Evolutionary conservation across 2,888 invertebrate genomes (phyloP), one percentile per base, ranked within the genome.

Genomic region (Tetranychus truncatus): DNA sequence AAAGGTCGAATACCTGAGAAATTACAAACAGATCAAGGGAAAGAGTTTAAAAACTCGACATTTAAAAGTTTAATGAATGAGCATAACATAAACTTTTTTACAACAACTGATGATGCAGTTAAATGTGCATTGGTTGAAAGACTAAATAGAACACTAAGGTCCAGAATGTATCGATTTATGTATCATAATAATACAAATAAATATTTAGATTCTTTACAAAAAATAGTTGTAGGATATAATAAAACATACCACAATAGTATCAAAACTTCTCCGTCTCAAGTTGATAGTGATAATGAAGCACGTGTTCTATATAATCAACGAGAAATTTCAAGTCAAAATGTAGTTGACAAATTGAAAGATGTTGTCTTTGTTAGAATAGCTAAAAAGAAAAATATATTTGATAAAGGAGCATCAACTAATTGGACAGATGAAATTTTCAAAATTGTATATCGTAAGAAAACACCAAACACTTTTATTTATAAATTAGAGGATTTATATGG

Each of bases 41-140:
- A 21, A 11, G 79, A 80, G 66, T 80, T 80, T 76, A 24, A 71
- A 44, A 80, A 79, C 71, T 34, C 46, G 9, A 46, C 6, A 6
- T 71, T 78, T 34, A 21, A 66, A 65, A 2, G 5, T 15, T 15
- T 66, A 21, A 55, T 75, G 66, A 66, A 73, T 1, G 45, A 71
- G 2, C n/a, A 74, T 21, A 34, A 71, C 15, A 71, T 74, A 15
- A 24, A 77, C 66, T 79, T 77, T 77, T 79, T 79, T 45, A 46
- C 34, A 24, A 78, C 77, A 5, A 78, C 74, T 81, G 6, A 80
- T 80, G 18, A 80, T 80, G 77, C 72, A 80, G 75, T 81, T 80
- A 15, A 69, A 69, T 69, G 69, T 69, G 69, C 69, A 69, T 5
- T 20, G 5, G 69, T 69, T 6, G 69, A 69, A 69, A 1, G 69